A percentile compares a stretch with the other conserved stretches of the same genome.
phyloP scores from a whole-genome alignment of 2,113 vertebrate species.

The Rhodinocichla rosea region DNA sequence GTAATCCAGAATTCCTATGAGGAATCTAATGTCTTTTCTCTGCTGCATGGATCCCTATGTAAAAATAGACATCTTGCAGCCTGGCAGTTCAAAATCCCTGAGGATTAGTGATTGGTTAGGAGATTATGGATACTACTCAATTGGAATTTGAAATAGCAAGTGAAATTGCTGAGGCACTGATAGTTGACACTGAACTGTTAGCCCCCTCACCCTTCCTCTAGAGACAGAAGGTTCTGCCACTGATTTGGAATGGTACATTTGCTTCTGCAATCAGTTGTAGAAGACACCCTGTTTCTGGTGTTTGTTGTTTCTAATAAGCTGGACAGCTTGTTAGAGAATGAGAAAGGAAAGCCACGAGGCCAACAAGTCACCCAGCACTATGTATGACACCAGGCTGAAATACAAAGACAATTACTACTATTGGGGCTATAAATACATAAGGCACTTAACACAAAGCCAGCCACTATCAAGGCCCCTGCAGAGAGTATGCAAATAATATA shows the following conservation, averaged over 20 bases:
- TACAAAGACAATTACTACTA: not conserved
- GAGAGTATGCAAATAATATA: not conserved
- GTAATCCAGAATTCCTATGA: not conserved
- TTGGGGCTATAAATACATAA: not conserved
- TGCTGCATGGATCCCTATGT: not conserved
- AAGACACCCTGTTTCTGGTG: not conserved
- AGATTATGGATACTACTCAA: constrained; percentile 13
- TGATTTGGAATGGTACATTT: not conserved
- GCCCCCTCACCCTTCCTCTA: not conserved
- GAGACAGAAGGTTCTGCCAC: not conserved
- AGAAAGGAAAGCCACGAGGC: not conserved
- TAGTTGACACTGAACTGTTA: not conserved
- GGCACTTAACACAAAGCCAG: not conserved
- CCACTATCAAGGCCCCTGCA: not conserved
- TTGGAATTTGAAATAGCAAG: constrained; percentile 34
- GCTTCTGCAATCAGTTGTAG: not conserved
- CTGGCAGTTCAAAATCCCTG: constrained; percentile 20
- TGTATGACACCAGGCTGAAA: not conserved
- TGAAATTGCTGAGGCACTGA: not conserved
- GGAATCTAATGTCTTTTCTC: not conserved
- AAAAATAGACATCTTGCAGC: constrained; percentile 34
- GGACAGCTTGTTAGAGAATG: not conserved
- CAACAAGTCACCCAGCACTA: not conserved
- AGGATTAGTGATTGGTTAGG: constrained; percentile 44
- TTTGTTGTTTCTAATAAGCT: not conserved